Conservation (phyloP, 2,888 invertebrate genomes). For the Agrypnus murinus region DNA sequence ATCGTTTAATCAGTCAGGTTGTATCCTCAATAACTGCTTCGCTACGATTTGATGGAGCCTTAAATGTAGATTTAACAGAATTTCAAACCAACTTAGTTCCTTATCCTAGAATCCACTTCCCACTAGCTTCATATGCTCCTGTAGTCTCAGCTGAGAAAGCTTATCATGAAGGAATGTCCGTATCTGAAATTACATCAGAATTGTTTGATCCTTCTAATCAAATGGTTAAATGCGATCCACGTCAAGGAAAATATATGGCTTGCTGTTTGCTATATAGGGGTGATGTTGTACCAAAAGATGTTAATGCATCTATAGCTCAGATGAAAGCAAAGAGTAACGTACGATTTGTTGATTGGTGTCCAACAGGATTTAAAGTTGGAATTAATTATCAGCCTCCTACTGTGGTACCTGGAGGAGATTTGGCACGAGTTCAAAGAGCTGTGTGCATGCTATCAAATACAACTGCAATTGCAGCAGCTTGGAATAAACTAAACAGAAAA, state of each 20-base stretch:
- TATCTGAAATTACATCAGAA: constrained; percentile 88
- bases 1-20: constrained; percentile 88
- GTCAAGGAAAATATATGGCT: constrained; percentile 91
- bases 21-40: constrained; percentile 93
- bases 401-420: constrained; percentile 83
- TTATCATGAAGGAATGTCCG: constrained; percentile 84
- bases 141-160: constrained; percentile 84
- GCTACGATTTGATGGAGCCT: constrained; percentile 89
- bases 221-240: constrained; percentile 93
- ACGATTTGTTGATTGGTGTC: constrained; percentile 96
- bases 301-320: constrained; percentile 87
- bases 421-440: constrained; percentile 88
- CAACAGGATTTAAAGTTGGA: constrained; percentile 90
- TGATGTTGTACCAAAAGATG: constrained; percentile 92
- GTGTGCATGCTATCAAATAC: constrained; percentile 94
- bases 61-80: constrained; percentile 93
- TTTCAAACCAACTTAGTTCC: constrained; percentile 95
- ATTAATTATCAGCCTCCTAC: constrained; percentile 82
- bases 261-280: constrained; percentile 91
- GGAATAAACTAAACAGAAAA: constrained; percentile 93
- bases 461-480: constrained; percentile 92
- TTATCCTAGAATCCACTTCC: constrained; percentile 94
- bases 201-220: constrained; percentile 93
- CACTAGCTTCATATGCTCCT: constrained; percentile 82
- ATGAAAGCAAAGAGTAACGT: constrained; percentile 86